Conservation (phyloP, 1,140 invertebrate species). For the Cryptotermes secundus region DNA sequence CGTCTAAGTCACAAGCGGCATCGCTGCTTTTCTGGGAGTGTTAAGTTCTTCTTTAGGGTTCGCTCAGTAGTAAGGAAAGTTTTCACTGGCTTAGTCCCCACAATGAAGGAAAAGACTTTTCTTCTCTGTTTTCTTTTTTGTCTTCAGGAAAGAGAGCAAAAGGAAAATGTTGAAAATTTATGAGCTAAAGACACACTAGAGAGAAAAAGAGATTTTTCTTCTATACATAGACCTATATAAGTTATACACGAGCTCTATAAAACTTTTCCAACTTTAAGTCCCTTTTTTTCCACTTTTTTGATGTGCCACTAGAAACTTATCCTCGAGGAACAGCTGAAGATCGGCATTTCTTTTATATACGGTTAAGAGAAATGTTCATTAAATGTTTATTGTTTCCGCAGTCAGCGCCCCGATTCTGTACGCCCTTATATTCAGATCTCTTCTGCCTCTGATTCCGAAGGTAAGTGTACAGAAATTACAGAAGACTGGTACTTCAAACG, state of each 20-base stretch:
- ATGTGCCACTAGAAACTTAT: background rate
- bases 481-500: too few species aligned
- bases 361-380: background rate
- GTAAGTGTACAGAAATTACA: background rate
- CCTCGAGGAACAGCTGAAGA: background rate
- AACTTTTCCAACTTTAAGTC: background rate
- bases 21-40: background rate
- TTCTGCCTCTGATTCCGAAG: background rate
- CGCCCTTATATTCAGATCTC: background rate
- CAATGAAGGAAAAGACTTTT: background rate
- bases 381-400: background rate
- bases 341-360: background rate
- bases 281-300: background rate
- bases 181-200: constrained; percentile 19
- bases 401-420: background rate
- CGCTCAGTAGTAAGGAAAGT: background rate
- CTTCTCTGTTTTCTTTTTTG: background rate
- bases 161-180: constrained; percentile 15
- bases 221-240: background rate
- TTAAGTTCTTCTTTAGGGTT: background rate
- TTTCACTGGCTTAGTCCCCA: background rate
- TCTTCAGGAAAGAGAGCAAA: background rate
- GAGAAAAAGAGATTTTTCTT: constrained; percentile 6
- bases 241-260: background rate
- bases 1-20: background rate